A percentile compares a stretch with the other conserved stretches of the same genome.
phyloP scores from a whole-genome alignment of 2,113 vertebrate genomes.

The Rhodinocichla rosea region DNA sequence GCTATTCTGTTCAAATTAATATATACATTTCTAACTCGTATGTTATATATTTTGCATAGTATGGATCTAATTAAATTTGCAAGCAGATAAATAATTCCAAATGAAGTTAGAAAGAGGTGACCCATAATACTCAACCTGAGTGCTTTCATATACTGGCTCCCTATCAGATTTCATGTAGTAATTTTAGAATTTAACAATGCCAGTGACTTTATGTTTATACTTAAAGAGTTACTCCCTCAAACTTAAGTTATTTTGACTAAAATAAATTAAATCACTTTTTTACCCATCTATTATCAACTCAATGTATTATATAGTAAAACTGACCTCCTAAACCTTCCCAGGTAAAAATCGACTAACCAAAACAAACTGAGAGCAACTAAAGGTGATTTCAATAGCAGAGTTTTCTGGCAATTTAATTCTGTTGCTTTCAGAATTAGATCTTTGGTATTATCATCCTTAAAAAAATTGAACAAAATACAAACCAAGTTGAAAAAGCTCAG shows the following conservation, averaged over 20 bases:
- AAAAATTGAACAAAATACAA: background rate
- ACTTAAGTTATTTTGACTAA: background rate
- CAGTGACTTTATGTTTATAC: background rate
- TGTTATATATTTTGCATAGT: background rate
- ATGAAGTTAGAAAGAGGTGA: background rate
- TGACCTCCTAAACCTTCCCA: background rate
- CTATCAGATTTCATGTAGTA: background rate
- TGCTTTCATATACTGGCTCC: background rate
- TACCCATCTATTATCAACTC: background rate
- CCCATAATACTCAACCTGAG: background rate
- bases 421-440: background rate
- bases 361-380: background rate
- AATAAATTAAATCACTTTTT: background rate
- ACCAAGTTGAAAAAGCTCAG: background rate
- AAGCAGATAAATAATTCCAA: background rate
- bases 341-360: background rate
- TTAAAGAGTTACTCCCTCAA: background rate
- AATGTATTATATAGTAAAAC: background rate
- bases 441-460: background rate
- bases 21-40: fast-evolving
- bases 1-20: background rate
- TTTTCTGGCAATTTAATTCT: background rate
- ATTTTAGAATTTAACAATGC: background rate
- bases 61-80: background rate
- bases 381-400: background rate